Conservation (phyloP, 2,113 vertebrate genomes). For the Centropristis striata region DNA sequence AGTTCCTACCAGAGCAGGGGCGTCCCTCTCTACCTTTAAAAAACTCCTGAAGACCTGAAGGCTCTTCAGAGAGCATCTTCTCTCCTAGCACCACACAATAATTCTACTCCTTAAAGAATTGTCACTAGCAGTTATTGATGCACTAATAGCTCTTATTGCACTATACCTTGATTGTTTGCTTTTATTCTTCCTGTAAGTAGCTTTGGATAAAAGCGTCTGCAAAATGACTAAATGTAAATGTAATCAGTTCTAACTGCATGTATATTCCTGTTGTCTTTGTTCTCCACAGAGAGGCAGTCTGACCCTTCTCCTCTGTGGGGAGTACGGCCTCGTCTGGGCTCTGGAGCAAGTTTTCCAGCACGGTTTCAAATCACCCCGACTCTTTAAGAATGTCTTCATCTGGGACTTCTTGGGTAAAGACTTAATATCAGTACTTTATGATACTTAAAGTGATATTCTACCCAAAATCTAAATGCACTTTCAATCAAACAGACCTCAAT, state of each 20-base stretch:
- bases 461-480: neutral
- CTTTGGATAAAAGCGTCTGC: no score
- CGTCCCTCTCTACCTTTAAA: no score
- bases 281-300: slow-evolving; percentile 91
- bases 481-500: neutral
- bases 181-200: no score
- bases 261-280: slow-evolving; percentile 21
- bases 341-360: slow-evolving; percentile 98
- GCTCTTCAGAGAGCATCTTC: no score
- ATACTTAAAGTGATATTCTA: neutral
- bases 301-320: slow-evolving; percentile 95
- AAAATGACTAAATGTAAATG: no score
- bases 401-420: slow-evolving; percentile 96
- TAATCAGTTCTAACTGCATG: neutral
- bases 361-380: slow-evolving; percentile 96
- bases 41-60: no score
- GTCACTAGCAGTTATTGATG: no score
- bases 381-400: slow-evolving; percentile 99
- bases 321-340: slow-evolving; percentile 96
- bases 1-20: no score
- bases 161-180: no score
- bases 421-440: neutral
- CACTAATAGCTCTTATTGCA: no score
- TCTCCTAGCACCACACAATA: no score
- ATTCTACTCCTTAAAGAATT: no score